Base-by-base conservation (phyloP, 2,888 invertebrate genomes). In the Gnatocerus cornutus region DNA sequence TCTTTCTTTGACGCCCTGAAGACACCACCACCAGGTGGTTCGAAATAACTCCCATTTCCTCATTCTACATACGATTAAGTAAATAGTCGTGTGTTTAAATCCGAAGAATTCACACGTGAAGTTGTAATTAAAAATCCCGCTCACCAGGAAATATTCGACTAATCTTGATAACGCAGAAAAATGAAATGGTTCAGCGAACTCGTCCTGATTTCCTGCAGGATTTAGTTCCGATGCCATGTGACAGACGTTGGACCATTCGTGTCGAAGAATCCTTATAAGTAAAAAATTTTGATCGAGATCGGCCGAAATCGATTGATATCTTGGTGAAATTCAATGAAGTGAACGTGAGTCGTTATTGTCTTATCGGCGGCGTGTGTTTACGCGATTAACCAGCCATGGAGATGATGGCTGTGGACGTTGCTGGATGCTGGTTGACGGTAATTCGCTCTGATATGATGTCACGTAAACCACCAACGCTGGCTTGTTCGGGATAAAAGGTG, bases 401-500 rank as follows among this genome's bases (percentile, higher is more conserved):
- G 71, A 75, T 74, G 71, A 56, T 69, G 43, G 45, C 13, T 55
- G 62, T 53, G 21, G 56, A 53, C 64, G 64, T 55, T 64, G 43
- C 10, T 41, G 61, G 61, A 61, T 53, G 45, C 63, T 73, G 52
- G 67, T 71, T 78, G 77, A 78, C 73, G 77, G 73, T 78, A 74
- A 77, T 78, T 76, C 76, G 73, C 73, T 71, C 69, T 72, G 78
- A 78, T 76, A 72, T 73, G 72, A 73, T 78, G 78, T 78, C 78
- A 77, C 78, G 76, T 78, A 77, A 76, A 75, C 73, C 73, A 61
- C 61, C 61, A 69, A 69, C 71, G 72, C 69, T 55, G 74, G 48
- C 72, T 67, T 70, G 56, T 56, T 48, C 56, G 43, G 65, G 48
- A 56, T 46, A 56, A 65, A 56, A 56, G 56, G 48, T 56, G 55